Evolutionary conservation across 2,113 vertebrate species (phyloP).

Genomic region (Xiphophorus hellerii): DNA sequence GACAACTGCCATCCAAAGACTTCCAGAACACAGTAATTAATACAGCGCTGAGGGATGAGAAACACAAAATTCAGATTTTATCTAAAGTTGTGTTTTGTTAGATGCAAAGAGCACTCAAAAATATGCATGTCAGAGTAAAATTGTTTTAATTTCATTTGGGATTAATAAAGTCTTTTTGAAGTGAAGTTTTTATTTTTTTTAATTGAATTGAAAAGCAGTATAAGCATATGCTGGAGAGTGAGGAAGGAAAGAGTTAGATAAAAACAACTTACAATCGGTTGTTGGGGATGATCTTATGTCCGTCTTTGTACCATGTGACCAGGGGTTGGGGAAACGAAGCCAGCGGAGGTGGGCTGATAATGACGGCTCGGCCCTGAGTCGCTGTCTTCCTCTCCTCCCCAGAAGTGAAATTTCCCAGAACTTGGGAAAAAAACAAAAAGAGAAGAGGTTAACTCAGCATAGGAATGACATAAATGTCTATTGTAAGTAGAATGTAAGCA

Average conservation of each 20-base stretch:
- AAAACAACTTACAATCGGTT: slow-evolving; percentile 86
- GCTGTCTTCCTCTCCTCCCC: slow-evolving; percentile 83
- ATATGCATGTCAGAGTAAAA: not conserved
- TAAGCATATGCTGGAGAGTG: not conserved
- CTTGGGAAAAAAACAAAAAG: slow-evolving; percentile 65
- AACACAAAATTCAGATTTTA: slow-evolving; percentile 31
- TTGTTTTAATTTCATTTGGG: no score
- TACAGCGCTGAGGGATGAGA: slow-evolving; percentile 32
- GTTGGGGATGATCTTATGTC: slow-evolving; percentile 94
- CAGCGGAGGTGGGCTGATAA: slow-evolving; percentile 83
- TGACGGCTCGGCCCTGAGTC: slow-evolving; percentile 84
- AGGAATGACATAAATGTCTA: not conserved
- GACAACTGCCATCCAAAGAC: slow-evolving; percentile 36
- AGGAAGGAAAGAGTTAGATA: not conserved
- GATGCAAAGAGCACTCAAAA: not conserved
- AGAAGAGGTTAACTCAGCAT: not conserved
- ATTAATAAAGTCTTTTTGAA: no score
- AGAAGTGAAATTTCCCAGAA: slow-evolving; percentile 85
- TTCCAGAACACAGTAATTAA: slow-evolving; percentile 44
- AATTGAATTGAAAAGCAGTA: not conserved
- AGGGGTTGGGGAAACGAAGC: slow-evolving; percentile 85
- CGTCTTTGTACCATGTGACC: slow-evolving; percentile 94
- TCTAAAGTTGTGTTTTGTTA: slow-evolving; percentile 26
- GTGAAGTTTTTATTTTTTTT: no score
- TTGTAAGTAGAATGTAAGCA: no score